Conservation (phyloP, 2,888 invertebrate genomes). For the Melinaea menophilus region DNA sequence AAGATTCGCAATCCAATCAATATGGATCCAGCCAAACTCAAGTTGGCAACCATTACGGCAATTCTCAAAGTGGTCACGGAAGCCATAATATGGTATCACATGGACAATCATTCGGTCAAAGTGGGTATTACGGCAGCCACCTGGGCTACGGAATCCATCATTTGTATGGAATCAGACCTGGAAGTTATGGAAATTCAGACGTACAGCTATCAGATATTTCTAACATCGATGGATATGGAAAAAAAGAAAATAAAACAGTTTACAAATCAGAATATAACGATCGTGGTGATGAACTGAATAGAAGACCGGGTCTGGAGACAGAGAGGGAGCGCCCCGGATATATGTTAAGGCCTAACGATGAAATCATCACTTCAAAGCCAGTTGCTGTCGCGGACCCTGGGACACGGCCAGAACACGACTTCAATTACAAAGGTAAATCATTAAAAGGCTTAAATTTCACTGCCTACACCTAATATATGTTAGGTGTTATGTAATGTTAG, state of each 20-base stretch:
- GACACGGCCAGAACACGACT: slow-evolving; percentile 45
- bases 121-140: slow-evolving; percentile 32
- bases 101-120: slow-evolving; percentile 20
- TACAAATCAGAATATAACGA: slow-evolving; percentile 66
- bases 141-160: slow-evolving; percentile 36
- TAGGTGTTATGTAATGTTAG: too few species aligned
- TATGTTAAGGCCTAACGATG: slow-evolving; percentile 50
- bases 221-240: slow-evolving; percentile 22
- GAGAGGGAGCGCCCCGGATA: slow-evolving; percentile 47
- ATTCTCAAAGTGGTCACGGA: slow-evolving; percentile 12
- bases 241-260: slow-evolving; percentile 39
- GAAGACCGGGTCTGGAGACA: slow-evolving; percentile 7
- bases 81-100: slow-evolving; percentile 13
- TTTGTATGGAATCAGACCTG: slow-evolving; percentile 35
- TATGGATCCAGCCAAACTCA: slow-evolving; percentile 12
- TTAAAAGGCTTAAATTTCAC: too few species aligned
- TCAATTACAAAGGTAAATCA: slow-evolving; percentile 57
- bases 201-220: slow-evolving; percentile 11
- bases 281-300: slow-evolving; percentile 56
- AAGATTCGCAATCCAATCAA: slow-evolving; percentile 7
- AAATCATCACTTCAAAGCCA: slow-evolving; percentile 61
- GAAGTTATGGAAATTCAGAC: slow-evolving; percentile 25
- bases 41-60: slow-evolving; percentile 9
- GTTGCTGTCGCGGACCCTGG: slow-evolving; percentile 57
- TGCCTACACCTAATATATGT: too few species aligned